Base-by-base conservation (phyloP, 2,797 vertebrate species). In the Alauda arvensis region DNA sequence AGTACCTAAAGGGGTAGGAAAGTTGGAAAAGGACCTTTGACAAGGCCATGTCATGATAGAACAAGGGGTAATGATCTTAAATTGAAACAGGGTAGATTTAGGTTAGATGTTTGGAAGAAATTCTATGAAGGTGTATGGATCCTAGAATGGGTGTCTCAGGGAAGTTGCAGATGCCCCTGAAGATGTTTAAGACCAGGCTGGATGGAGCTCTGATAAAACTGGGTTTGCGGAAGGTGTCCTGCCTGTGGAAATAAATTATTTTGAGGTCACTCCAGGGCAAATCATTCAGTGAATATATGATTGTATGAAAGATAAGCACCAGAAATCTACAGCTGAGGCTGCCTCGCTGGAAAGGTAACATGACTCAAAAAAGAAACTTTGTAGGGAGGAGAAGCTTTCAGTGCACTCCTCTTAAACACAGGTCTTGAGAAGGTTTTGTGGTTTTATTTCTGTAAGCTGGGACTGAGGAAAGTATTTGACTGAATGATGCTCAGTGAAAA, bases 371-470 rank as follows among this genome's bases (percentile, higher is more conserved):
- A 55, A 7, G 8, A 68, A 26, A 7, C 15, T 79, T 57, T 72
- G 10, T 28, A 62, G 4, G 37, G 6, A 77, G 19, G 6, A 53
- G 5, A 57, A 25, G 2, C 10, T 83, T 72, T 60, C 42, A 68
- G 39, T 17, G 4, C 3, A 20, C 2, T 68, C 13, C 2, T 74
- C 8, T 69, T 48, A 46, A 83, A 31, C 3, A 62, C 6, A 48
- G 31, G n/a, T n/a, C 29, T 77, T 78, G 62, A 63, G 51, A 56
- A 63, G 4, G 6, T 61, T 45, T 29, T 42, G 6, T 14, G 11
- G 1, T 14, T 77, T 19, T 7, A 61, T 88, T 88, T n/a, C 12
- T 0, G 0, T 26, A 45, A 7, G 1, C 14, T 5, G 3, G 5
- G 5, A 28, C 14, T 16, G 7, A 68, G 23, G 31, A 12, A 70